Percentiles rank a stretch among this genome's conserved stretches.
Conservation (phyloP, 1,140 invertebrate genomes). For the Lordiphosa stackelbergi region DNA sequence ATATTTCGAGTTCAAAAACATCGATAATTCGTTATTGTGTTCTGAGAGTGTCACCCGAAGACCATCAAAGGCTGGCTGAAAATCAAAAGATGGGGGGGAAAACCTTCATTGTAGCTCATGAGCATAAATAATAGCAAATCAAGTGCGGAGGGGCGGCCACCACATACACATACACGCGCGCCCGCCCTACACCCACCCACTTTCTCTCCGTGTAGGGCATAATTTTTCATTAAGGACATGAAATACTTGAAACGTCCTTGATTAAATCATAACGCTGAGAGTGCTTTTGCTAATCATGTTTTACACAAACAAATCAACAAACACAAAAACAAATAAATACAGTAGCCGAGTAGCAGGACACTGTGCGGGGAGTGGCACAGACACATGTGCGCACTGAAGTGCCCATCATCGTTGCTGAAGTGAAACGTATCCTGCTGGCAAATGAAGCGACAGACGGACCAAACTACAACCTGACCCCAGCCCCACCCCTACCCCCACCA, state of each 20-base stretch:
- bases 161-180: too few species aligned
- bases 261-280: constrained; percentile 26
- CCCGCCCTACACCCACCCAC: not conserved
- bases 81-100: too few species aligned
- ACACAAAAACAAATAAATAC: constrained; percentile 14
- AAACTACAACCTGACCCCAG: constrained; percentile 1
- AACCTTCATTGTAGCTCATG: too few species aligned
- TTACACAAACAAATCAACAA: constrained; percentile 23
- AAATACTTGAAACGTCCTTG: constrained; percentile 26
- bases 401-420: constrained; percentile 12
- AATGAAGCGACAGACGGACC: constrained; percentile 2
- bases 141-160: too few species aligned
- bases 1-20: too few species aligned
- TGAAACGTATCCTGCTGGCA: constrained; percentile 16
- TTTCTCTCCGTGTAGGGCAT: constrained; percentile 8
- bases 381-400: constrained; percentile 22
- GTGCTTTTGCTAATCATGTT: constrained; percentile 28
- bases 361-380: not conserved
- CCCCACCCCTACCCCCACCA: not conserved
- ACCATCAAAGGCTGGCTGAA: too few species aligned
- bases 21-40: too few species aligned
- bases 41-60: too few species aligned
- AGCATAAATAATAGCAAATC: too few species aligned
- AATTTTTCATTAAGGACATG: constrained; percentile 28
- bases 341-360: constrained; percentile 11